phyloP scores from a whole-genome alignment of 2,888 invertebrate species.

The Drymonia ruficornis region DNA sequence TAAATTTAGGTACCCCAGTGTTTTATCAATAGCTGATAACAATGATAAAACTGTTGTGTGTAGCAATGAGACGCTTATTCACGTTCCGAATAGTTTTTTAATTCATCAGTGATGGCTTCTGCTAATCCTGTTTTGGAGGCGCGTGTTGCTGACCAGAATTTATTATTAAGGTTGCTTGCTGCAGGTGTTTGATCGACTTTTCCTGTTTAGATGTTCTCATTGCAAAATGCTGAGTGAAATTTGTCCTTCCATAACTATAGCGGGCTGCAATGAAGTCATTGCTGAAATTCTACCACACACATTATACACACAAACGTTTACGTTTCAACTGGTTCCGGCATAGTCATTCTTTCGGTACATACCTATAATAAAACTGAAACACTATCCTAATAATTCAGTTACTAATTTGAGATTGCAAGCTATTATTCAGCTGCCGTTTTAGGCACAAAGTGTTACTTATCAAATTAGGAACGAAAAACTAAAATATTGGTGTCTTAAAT shows the following conservation, averaged over 20 bases:
- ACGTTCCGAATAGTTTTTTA: constrained; percentile 30
- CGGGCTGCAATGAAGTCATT: background rate
- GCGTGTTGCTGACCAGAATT: constrained; percentile 53
- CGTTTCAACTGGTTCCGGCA: no score
- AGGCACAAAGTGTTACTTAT: no score
- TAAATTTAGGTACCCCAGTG: constrained; percentile 67
- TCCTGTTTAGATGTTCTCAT: constrained; percentile 13
- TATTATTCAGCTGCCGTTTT: no score
- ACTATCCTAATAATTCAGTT: no score
- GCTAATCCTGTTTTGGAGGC: constrained; percentile 29
- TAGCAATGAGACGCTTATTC: constrained; percentile 47
- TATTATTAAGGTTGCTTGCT: constrained; percentile 26
- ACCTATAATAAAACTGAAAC: no score
- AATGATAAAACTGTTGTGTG: constrained; percentile 75
- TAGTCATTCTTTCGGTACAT: no score
- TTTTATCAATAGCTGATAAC: constrained; percentile 78
- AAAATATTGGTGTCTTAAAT: no score
- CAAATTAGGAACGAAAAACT: no score
- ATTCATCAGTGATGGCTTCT: constrained; percentile 16
- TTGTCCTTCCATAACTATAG: background rate
- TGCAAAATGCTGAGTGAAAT: background rate
- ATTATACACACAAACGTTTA: no score
- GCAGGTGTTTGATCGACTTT: constrained; percentile 53
- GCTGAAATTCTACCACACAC: no score
- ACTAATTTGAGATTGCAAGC: no score